A percentile compares a stretch with the other conserved stretches of the same genome.
These are phyloP conservation scores for Podotricha telesiphe DNA, from an alignment of 2,888 invertebrate genomes.

Conservation along the genomic window DNA sequence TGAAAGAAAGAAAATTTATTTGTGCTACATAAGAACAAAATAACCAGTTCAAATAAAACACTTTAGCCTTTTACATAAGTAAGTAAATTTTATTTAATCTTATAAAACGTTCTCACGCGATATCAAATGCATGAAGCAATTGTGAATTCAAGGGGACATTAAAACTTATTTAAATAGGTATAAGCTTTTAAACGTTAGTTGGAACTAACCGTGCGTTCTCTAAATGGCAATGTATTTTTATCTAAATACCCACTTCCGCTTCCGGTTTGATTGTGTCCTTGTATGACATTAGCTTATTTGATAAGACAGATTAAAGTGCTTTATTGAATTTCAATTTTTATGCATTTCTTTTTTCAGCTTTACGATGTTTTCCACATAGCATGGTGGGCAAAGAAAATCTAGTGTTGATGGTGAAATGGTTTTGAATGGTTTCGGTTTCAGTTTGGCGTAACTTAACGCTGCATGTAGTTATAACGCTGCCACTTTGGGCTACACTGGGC, in stretches of 20 bases:
- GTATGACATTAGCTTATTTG: slow-evolving; percentile 35
- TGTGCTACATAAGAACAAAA: slow-evolving; percentile 2
- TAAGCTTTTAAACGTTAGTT: slow-evolving; percentile 38
- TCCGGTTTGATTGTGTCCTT: slow-evolving; percentile 22
- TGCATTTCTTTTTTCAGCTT: not conserved
- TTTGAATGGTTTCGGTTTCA: too few species aligned
- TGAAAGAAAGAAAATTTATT: not conserved
- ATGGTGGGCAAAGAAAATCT: too few species aligned
- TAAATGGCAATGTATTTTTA: slow-evolving; percentile 31
- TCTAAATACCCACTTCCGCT: slow-evolving; percentile 29
- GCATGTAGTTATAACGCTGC: too few species aligned
- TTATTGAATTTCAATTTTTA: not conserved
- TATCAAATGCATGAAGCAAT: slow-evolving; percentile 40
- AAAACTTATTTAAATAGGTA: slow-evolving; percentile 40
- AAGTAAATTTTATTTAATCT: slow-evolving; percentile 39
- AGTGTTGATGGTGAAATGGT: too few species aligned
- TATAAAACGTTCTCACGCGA: slow-evolving; percentile 44
- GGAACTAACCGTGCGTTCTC: slow-evolving; percentile 27
- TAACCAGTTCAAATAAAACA: slow-evolving; percentile 24
- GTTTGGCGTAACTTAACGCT: too few species aligned
- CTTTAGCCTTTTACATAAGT: slow-evolving; percentile 33
- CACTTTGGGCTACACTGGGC: too few species aligned
- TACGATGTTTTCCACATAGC: too few species aligned
- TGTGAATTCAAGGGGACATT: slow-evolving; percentile 39
- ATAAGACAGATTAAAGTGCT: slow-evolving; percentile 15